These are phyloP conservation scores for Drosophila baimaii DNA, from an alignment of 1,140 invertebrate species.

Conservation along the genomic window DNA sequence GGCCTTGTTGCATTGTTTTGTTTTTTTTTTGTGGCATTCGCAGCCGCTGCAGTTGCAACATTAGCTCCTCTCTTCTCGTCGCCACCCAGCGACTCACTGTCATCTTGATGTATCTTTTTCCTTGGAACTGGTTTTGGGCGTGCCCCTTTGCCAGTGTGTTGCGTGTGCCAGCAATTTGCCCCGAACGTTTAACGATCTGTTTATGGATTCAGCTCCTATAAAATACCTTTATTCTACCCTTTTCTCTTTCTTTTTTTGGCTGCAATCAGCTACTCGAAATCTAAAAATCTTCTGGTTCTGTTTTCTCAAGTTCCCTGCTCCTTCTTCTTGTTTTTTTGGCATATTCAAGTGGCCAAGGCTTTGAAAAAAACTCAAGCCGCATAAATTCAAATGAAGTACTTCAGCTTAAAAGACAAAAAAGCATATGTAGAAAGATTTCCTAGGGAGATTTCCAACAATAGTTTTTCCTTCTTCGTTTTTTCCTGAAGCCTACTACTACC, in stretches of 20 bases:
- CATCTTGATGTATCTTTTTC: constrained; percentile 62
- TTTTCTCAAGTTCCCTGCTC: constrained; percentile 3
- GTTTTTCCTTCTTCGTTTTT: constrained; percentile 42
- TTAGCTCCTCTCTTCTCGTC: constrained; percentile 59
- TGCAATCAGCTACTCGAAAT: constrained; percentile 70
- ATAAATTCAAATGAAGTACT: constrained; percentile 80
- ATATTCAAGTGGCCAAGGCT: constrained; percentile 58
- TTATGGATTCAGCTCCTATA: constrained; percentile 53
- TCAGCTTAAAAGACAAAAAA: constrained; percentile 23
- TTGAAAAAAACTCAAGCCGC: constrained; percentile 66
- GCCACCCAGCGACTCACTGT: neutral
- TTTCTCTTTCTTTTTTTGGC: neutral
- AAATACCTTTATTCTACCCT: constrained; percentile 31
- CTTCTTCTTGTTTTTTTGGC: constrained; percentile 17
- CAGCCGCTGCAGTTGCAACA: constrained; percentile 62
- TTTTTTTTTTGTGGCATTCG: constrained; percentile 41
- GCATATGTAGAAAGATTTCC: constrained; percentile 47
- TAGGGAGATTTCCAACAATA: constrained; percentile 52
- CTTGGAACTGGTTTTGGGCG: constrained; percentile 65
- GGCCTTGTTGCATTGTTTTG: constrained; percentile 50
- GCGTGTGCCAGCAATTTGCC: constrained; percentile 76
- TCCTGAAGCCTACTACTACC: constrained; percentile 20
- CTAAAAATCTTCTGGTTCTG: constrained; percentile 32
- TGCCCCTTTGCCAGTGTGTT: constrained; percentile 45
- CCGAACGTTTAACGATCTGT: constrained; percentile 76